Base-by-base conservation (phyloP, 2,797 vertebrate species). In the Trachops cirrhosus region DNA sequence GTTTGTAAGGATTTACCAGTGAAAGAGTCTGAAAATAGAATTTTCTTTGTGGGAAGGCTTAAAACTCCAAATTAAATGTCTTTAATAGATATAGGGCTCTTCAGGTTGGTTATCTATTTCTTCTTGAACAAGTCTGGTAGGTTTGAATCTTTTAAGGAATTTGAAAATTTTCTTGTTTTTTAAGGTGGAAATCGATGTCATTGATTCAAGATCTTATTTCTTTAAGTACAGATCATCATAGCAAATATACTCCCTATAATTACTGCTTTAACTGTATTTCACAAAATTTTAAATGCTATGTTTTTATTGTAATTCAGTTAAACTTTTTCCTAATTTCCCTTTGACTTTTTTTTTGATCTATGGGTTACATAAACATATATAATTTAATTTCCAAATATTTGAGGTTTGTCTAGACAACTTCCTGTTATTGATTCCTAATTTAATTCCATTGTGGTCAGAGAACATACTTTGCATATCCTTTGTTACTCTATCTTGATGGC, bases 331-430 rank as follows among this genome's bases (percentile, higher is more conserved):
- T 26, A 77, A 74, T 77, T 95, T 97, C 10, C 16, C 74, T 62
- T 83, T 75, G 29, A 12, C 34, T n/a, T 75, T 70, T 14, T 34
- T 80, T 67, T 32, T 73, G 32, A 73, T 32, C 22, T 3, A 44
- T 26, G 22, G 8, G 70, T 75, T 87, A 70, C 34, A 41, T 89
- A 75, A 11, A 57, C 52, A 44, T 70, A 6, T 74, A 39, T 74
- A 71, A 82, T 74, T 92, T 91, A 48, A 67, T 86, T 89, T 78
- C 32, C 64, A 91, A 80, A 52, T 71, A 79, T 88, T 74, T 74
- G 6, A 15, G 39, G 1, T 46, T 62, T 87, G 19, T 73, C 62
- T 77, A 90, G 14, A 73, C 74, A 84, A 90, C 11, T 78, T 73
- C 77, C 37, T 79, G 75, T 64, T 62, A 84, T 15, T 82, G 64